These are phyloP conservation scores for Orthonevra nobilis DNA, from an alignment of 2,888 invertebrate species.

Conservation along the genomic window DNA sequence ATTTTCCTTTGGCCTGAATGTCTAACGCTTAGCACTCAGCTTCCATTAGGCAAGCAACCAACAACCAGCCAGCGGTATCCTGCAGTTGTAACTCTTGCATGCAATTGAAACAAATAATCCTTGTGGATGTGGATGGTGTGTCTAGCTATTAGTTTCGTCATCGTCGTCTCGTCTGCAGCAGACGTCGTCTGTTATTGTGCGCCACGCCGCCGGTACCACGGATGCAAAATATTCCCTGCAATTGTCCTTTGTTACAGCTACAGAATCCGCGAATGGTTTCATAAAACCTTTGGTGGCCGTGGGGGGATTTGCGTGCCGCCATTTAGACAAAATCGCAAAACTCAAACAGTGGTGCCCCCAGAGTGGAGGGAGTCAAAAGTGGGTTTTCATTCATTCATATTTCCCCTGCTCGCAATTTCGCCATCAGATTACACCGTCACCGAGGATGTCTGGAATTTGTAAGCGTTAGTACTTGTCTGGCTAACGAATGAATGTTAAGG, in stretches of 20 bases:
- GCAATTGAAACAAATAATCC: slow-evolving; percentile 60
- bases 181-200: too few relatives aligned
- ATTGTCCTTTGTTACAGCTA: slow-evolving; percentile 60
- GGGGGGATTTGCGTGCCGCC: slow-evolving; percentile 56
- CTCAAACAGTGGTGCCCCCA: slow-evolving; percentile 8
- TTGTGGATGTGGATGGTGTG: slow-evolving; percentile 8
- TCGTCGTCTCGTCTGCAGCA: slow-evolving; percentile 6
- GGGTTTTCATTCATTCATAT: slow-evolving; percentile 52
- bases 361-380: background rate
- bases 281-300: slow-evolving; percentile 47
- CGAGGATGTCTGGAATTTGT: slow-evolving; percentile 48
- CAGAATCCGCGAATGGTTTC: slow-evolving; percentile 55
- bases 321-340: slow-evolving; percentile 37
- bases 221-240: slow-evolving; percentile 10
- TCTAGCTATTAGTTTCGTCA: slow-evolving; percentile 17
- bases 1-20: background rate
- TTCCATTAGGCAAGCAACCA: slow-evolving; percentile 15
- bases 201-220: slow-evolving; percentile 10
- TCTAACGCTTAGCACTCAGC: background rate
- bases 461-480: slow-evolving; percentile 42
- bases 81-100: slow-evolving; percentile 14
- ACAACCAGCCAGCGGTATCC: slow-evolving; percentile 7
- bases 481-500: slow-evolving; percentile 60
- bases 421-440: slow-evolving; percentile 49
- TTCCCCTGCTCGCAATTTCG: too few relatives aligned